Evolutionary conservation across 37 sponge, comb jelly and placozoan genomes (phyloP).

Genomic region (Spongilla lacustris): DNA sequence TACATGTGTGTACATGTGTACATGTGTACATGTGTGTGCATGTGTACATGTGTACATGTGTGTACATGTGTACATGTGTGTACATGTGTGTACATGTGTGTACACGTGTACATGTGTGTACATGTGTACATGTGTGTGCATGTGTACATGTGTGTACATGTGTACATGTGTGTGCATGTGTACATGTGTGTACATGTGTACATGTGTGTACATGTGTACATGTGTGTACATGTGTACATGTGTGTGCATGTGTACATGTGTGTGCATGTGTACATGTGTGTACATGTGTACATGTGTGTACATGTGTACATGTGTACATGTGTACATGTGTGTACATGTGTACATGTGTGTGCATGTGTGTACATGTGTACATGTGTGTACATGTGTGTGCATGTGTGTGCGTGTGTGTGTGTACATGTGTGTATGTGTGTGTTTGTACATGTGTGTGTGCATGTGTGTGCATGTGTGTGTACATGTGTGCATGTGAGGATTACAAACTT

Average conservation of each 20-base stretch:
- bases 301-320: slow-evolving; percentile 31
- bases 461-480: not conserved
- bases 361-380: not conserved
- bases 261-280: not conserved
- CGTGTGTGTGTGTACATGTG: slow-evolving; percentile 48
- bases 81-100: slow-evolving; percentile 42
- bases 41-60: slow-evolving; percentile 8
- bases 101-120: slow-evolving; percentile 21
- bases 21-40: slow-evolving; percentile 6
- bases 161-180: slow-evolving; percentile 19
- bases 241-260: not conserved
- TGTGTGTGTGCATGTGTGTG: slow-evolving; percentile 25
- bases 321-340: slow-evolving; percentile 17
- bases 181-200: slow-evolving; percentile 40
- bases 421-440: slow-evolving; percentile 35
- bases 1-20: slow-evolving; percentile 38
- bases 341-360: slow-evolving; percentile 14
- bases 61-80: not conserved
- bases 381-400: slow-evolving; percentile 40
- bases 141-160: not conserved
- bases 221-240: slow-evolving; percentile 20
- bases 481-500: no score
- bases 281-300: slow-evolving; percentile 45
- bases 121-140: slow-evolving; percentile 11
- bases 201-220: slow-evolving; percentile 21